A percentile compares a stretch with the other conserved stretches of the same genome.
Conservation (phyloP, 2,888 invertebrate species). For the Stenotaenia linearis region DNA sequence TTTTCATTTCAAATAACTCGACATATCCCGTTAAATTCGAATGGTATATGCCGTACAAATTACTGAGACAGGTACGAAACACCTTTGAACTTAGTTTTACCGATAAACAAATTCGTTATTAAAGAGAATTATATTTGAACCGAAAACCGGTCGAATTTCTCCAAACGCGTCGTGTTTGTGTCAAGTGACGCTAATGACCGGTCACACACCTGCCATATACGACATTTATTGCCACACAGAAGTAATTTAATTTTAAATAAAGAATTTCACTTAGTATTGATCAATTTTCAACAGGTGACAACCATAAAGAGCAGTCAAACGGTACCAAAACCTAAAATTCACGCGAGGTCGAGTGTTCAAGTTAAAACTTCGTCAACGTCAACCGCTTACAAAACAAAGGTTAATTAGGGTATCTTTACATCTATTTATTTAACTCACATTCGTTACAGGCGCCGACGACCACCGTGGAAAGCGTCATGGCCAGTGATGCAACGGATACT, state of each 20-base stretch:
- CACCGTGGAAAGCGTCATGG: background rate
- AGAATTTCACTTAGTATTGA: background rate
- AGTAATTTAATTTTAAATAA: background rate
- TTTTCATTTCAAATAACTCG: background rate
- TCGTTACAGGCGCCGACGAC: background rate
- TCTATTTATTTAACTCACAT: too few species aligned
- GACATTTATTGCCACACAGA: conserved; percentile 24
- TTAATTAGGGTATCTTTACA: too few species aligned
- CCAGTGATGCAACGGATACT: background rate
- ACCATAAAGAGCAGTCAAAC: background rate
- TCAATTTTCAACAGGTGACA: background rate
- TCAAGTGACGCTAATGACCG: conserved; percentile 13
- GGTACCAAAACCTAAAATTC: background rate
- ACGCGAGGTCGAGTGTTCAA: background rate
- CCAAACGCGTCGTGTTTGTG: background rate
- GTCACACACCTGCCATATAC: conserved; percentile 17
- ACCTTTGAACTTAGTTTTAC: too few species aligned
- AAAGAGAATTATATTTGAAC: conserved; percentile 28
- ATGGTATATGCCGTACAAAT: conserved; percentile 22
- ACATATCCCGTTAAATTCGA: background rate
- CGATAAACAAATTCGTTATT: too few species aligned
- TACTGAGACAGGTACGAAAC: background rate
- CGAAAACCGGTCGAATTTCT: background rate
- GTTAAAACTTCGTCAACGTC: background rate
- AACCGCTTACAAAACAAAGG: too few species aligned